Conservation (phyloP, 2,888 invertebrate genomes). For the Andrena minutula region DNA sequence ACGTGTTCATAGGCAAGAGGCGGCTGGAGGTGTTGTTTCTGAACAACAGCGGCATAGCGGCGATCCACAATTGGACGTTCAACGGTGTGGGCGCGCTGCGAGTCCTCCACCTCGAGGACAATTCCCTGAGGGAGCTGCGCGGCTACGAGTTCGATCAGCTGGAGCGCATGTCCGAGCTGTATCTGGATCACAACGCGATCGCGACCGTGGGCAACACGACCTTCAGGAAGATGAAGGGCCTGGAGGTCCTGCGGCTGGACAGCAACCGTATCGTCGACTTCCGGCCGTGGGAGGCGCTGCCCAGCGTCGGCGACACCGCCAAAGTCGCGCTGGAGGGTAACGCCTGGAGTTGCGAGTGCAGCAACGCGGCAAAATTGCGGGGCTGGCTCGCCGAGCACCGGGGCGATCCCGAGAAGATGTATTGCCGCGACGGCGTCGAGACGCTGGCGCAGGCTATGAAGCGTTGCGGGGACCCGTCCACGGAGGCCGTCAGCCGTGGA, state of each 20-base stretch:
- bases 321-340: slow-evolving; percentile 91
- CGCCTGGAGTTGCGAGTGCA: slow-evolving; percentile 94
- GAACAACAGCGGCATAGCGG: slow-evolving; percentile 91
- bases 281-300: slow-evolving; percentile 89
- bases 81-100: slow-evolving; percentile 91
- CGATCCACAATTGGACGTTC: slow-evolving; percentile 93
- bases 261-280: slow-evolving; percentile 92
- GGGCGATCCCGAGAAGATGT: slow-evolving; percentile 89
- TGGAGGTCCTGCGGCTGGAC: slow-evolving; percentile 91
- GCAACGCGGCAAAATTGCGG: slow-evolving; percentile 89
- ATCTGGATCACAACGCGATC: slow-evolving; percentile 92
- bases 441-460: slow-evolving; percentile 86
- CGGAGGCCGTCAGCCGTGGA: slow-evolving; percentile 89
- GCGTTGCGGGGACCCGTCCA: slow-evolving; percentile 89
- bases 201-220: slow-evolving; percentile 91
- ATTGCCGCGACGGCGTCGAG: slow-evolving; percentile 87
- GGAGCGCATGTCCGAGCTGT: slow-evolving; percentile 90
- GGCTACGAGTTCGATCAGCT: slow-evolving; percentile 93
- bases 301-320: slow-evolving; percentile 86
- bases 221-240: slow-evolving; percentile 90
- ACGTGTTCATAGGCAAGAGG: slow-evolving; percentile 95
- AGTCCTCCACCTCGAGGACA: slow-evolving; percentile 92
- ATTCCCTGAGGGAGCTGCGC: slow-evolving; percentile 89
- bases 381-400: slow-evolving; percentile 90
- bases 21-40: slow-evolving; percentile 91